These are phyloP conservation scores for Drosophila parthenogenetica DNA, from an alignment of 2,888 invertebrate species.

Conservation along the genomic window DNA sequence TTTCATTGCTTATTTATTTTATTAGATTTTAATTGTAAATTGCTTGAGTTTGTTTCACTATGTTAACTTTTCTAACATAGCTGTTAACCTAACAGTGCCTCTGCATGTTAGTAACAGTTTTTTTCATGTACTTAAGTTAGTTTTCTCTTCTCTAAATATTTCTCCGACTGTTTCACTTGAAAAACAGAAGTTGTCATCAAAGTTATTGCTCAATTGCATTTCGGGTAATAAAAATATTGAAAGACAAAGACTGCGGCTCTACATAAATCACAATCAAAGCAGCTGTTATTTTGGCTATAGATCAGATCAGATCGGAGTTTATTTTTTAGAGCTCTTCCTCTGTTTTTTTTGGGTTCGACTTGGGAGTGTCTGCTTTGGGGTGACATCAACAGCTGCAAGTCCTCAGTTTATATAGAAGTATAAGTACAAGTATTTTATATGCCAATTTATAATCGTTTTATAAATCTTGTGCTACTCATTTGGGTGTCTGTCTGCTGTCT, in stretches of 20 bases:
- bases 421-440: conserved; percentile 23
- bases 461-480: conserved; percentile 38
- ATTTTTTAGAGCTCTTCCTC: neutral
- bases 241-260: conserved; percentile 2
- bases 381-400: conserved; percentile 58
- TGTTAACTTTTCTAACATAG: too few species aligned
- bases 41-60: too few species aligned
- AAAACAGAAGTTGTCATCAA: neutral
- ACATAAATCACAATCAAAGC: conserved; percentile 50
- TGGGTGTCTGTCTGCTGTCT: conserved; percentile 22
- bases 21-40: too few species aligned
- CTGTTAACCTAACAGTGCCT: too few species aligned
- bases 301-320: conserved; percentile 26
- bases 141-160: too few species aligned
- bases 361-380: conserved; percentile 25
- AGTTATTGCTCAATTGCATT: conserved; percentile 13
- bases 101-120: too few species aligned
- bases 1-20: too few species aligned
- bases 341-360: conserved; percentile 9
- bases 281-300: conserved; percentile 29
- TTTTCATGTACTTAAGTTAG: too few species aligned
- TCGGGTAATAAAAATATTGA: neutral
- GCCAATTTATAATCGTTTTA: conserved; percentile 59
- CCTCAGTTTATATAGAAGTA: conserved; percentile 23
- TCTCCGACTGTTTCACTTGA: too few species aligned